Evolutionary conservation across 2,797 vertebrate genomes (phyloP).

Genomic region (Spheniscus humboldti): DNA sequence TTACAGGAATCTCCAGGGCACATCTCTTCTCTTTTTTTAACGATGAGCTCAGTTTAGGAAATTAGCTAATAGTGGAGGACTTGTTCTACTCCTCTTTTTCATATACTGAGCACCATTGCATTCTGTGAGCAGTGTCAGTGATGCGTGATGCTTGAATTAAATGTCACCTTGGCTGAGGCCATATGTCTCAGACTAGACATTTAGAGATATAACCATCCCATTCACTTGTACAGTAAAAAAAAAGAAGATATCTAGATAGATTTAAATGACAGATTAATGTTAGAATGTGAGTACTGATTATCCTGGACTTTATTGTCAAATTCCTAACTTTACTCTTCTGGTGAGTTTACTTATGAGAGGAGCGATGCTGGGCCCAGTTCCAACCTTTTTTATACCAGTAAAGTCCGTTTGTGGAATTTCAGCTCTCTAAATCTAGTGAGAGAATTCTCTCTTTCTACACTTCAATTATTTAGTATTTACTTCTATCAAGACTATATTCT

Average conservation of each 20-base stretch:
- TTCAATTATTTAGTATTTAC: background rate
- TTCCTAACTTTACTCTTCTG: background rate
- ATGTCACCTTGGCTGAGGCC: background rate
- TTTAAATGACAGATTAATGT: background rate
- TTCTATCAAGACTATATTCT: background rate
- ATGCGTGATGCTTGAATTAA: background rate
- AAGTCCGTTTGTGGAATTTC: background rate
- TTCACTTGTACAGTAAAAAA: background rate
- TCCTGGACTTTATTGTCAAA: background rate
- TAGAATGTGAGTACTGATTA: background rate
- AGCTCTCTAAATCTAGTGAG: background rate
- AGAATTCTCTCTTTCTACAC: background rate
- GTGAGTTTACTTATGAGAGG: background rate
- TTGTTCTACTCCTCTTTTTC: background rate
- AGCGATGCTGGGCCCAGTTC: background rate
- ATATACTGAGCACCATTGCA: background rate
- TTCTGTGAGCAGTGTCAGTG: background rate
- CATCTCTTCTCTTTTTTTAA: background rate
- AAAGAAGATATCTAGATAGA: background rate
- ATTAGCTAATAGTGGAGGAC: background rate
- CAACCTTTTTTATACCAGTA: background rate
- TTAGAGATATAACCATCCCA: background rate
- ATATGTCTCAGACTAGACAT: background rate
- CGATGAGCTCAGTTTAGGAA: background rate
- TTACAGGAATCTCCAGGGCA: conserved; percentile 7